phyloP scores from a whole-genome alignment of 64 coral and sea anemone genomes.

The Montipora efflorescens region DNA sequence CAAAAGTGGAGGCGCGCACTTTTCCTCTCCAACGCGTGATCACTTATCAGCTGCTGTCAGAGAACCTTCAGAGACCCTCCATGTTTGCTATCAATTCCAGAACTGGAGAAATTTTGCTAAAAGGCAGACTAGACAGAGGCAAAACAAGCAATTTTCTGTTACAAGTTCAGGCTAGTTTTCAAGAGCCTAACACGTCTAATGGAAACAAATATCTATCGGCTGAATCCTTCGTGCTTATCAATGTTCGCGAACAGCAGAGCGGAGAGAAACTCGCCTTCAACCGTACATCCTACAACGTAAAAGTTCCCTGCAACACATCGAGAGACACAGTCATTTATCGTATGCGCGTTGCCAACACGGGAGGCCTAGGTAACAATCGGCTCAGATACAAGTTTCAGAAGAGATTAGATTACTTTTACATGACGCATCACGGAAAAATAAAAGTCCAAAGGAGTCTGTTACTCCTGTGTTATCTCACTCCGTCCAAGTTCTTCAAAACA shows the following conservation, averaged over 20 bases:
- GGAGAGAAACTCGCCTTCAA: conserved; percentile 58
- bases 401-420: conserved; percentile 71
- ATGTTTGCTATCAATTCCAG: conserved; percentile 72
- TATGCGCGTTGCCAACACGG: conserved; percentile 44
- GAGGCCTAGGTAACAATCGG: conserved; percentile 40
- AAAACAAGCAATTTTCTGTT: conserved; percentile 65
- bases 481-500: conserved; percentile 36
- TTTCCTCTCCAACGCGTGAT: conserved; percentile 43
- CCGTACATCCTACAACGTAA: conserved; percentile 58
- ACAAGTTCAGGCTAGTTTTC: conserved; percentile 71
- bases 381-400: conserved; percentile 77
- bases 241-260: conserved; percentile 62
- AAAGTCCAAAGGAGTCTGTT: conserved; percentile 30
- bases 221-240: conserved; percentile 72
- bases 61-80: conserved; percentile 74
- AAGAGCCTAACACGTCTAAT: conserved; percentile 36
- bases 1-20: conserved; percentile 72
- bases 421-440: conserved; percentile 73
- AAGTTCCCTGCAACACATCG: conserved; percentile 81
- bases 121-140: conserved; percentile 55
- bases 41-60: conserved; percentile 72
- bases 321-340: conserved; percentile 71
- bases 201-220: conserved; percentile 20
- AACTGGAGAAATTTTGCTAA: conserved; percentile 76
- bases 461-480: conserved; percentile 34